phyloP scores from a whole-genome alignment of 2,113 vertebrate genomes.

The Ovis aries region ARS-UI_Ramb_v3.0 NC_056056.1:41177501-41178000 shows the following conservation, averaged over 20 bases:
- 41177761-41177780: constrained; percentile 22
- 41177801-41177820: background rate
- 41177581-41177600: constrained; percentile 53
- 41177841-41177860: constrained; percentile 48
- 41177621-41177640: constrained; percentile 41
- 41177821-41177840: constrained; percentile 23
- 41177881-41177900: constrained; percentile 59
- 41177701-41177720: background rate
- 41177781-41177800: constrained; percentile 44
- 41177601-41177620: constrained; percentile 50
- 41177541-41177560: constrained; percentile 53
- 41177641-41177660: constrained; percentile 61
- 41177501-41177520: constrained; percentile 9
- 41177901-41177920: constrained; percentile 62
- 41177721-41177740: constrained; percentile 36
- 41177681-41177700: constrained; percentile 1
- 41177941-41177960: constrained; percentile 46
- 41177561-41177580: constrained; percentile 51
- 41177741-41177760: constrained; percentile 38
- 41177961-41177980: constrained; percentile 33
- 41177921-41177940: constrained; percentile 60
- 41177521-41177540: constrained; percentile 31
- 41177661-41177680: constrained; percentile 50
- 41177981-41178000: background rate
- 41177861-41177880: constrained; percentile 72